These are phyloP conservation scores for Psettodes erumei DNA, from an alignment of 2,113 vertebrate species.

Conservation along the genomic window DNA sequence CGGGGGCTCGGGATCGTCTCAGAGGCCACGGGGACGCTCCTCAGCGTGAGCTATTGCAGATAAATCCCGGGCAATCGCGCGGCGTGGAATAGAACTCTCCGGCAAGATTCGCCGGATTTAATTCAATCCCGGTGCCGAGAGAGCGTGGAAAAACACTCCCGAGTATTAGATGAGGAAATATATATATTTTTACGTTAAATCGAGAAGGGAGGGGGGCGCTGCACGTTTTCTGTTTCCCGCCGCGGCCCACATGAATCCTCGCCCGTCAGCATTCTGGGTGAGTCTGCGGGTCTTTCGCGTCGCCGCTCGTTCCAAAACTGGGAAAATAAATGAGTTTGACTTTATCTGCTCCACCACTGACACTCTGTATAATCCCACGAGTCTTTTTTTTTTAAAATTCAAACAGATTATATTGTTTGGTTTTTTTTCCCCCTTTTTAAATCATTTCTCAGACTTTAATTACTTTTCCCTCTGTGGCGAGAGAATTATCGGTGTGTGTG, in stretches of 20 bases:
- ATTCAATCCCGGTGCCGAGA: constrained; percentile 27
- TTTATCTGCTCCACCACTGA: neutral
- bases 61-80: constrained; percentile 61
- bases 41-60: constrained; percentile 53
- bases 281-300: constrained; percentile 52
- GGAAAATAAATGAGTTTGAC: constrained; percentile 62
- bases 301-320: constrained; percentile 42
- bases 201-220: constrained; percentile 12
- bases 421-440: neutral
- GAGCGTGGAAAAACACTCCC: constrained; percentile 1
- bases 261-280: constrained; percentile 65
- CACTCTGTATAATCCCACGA: constrained; percentile 7
- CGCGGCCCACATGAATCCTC: constrained; percentile 29
- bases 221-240: constrained; percentile 22
- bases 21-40: constrained; percentile 33
- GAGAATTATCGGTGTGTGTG: neutral
- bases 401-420: constrained; percentile 47
- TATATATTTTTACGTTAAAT: constrained; percentile 63
- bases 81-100: constrained; percentile 27
- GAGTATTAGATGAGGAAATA: constrained; percentile 35
- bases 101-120: constrained; percentile 30
- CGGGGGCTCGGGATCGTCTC: constrained; percentile 29
- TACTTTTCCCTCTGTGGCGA: constrained; percentile 39
- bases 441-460: constrained; percentile 60
- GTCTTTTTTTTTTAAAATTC: constrained; percentile 30